Base-by-base conservation (phyloP, 2,113 vertebrate species). In the Raja brachyura region DNA sequence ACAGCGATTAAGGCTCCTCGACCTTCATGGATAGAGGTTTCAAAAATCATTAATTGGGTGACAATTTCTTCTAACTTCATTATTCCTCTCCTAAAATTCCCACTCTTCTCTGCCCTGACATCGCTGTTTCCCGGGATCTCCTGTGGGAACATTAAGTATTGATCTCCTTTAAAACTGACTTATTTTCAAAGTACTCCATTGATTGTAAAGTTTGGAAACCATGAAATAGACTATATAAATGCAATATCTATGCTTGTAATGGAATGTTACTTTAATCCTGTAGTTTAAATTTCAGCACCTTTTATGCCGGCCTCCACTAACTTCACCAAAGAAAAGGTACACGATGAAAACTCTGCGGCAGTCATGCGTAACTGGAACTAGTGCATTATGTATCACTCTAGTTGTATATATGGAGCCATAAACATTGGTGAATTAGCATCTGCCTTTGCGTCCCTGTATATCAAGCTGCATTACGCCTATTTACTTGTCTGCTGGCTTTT, bases 261-360 rank as follows among this genome's bases (percentile, higher is more conserved):
- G 54, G 54, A 4, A 81, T 48, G 8, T 48, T 81, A 81, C 20
- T 28, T 86, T 86, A 63, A 88, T 66, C 83, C 13, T 33, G 28
- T 31, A 31, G n/a, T 31, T 88, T 88, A 63, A 66, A 63, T 88
- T 93, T 94, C 95, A 13, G 94, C 94, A 48, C 28, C 56, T 94
- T 94, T 14, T 93, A 83, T 70, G 63, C 93, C 99, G 98, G 98
- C 99, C 95, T 99, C 99, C 95, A 99, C 99, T 96, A 98, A 99
- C 96, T 99, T 99, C 93, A 98, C 98, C 93, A 97, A 97, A 96
- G 97, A 2, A 5, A 31, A 96, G 70, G 97, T 95, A 11, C 95
- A 94, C 66, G 96, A 95, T 54, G 96, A 96, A 0, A 63, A 94
- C 0, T 0, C 0, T 0, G 96, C 96, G 0, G 39, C 90, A 0